Conservation (phyloP, 2,113 vertebrate species). For the Mesocricetus auratus region DNA sequence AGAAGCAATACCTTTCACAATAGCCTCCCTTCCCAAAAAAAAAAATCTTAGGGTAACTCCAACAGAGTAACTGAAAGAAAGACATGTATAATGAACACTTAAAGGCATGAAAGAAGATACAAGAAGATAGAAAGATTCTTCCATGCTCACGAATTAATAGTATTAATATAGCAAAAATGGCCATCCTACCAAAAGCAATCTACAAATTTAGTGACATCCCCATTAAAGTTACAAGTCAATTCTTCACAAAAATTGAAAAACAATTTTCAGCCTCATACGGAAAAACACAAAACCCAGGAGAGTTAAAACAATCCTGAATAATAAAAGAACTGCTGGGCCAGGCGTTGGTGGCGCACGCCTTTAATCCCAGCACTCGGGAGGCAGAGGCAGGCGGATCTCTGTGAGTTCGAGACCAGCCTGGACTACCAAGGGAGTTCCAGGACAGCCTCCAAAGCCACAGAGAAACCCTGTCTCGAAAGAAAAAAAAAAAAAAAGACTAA, state of each 20-base stretch:
- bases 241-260: background rate
- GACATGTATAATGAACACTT: background rate
- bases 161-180: no score
- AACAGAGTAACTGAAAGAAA: background rate
- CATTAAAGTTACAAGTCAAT: background rate
- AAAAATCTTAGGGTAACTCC: background rate
- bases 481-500: background rate
- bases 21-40: background rate
- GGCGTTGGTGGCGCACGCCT: no score
- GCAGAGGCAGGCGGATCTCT: no score
- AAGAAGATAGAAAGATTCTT: background rate
- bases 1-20: no score
- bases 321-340: background rate
- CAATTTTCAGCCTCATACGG: background rate
- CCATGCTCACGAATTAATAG: background rate
- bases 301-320: background rate
- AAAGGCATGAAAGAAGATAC: background rate
- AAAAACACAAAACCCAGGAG: background rate
- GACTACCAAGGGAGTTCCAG: no score
- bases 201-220: background rate
- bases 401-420: no score
- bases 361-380: no score
- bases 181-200: background rate
- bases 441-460: no score
- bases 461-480: no score